phyloP scores from a whole-genome alignment of 2,888 invertebrate species.

The Acronicta leporina region DNA sequence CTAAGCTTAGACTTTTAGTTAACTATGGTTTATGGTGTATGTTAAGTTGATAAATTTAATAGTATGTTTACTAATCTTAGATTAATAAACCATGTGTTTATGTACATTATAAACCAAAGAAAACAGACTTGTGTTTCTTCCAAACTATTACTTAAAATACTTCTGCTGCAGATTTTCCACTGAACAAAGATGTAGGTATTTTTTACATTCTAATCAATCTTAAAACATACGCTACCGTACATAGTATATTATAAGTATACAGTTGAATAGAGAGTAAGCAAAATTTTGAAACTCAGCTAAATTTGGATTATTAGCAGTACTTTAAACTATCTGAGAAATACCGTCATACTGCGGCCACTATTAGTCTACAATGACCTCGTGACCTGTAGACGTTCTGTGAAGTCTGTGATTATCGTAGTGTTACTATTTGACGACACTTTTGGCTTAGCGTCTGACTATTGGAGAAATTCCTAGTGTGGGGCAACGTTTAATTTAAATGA shows the following conservation, averaged over 20 bases:
- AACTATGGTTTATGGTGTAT: not conserved
- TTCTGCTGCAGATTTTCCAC: no score
- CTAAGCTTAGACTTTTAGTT: not conserved
- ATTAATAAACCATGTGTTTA: not conserved
- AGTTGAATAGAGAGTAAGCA: no score
- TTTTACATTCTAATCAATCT: no score
- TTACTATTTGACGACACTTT: no score
- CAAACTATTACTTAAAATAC: no score
- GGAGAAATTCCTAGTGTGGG: no score
- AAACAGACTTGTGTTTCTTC: no score
- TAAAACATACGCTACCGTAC: no score
- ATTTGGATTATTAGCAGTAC: not conserved
- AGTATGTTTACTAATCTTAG: not conserved
- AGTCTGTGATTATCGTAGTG: not conserved
- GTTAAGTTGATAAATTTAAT: not conserved
- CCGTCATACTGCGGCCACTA: slow-evolving; percentile 6
- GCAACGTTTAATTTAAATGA: no score
- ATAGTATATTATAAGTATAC: no score
- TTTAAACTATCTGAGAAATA: slow-evolving; percentile 2
- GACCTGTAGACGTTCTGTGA: slow-evolving; percentile 1
- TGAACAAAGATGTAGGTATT: no score
- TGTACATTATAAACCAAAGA: not conserved
- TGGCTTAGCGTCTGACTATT: no score
- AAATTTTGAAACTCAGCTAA: not conserved
- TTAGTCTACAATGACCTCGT: slow-evolving; percentile 12